These are phyloP conservation scores for Serranus cabrilla DNA, from an alignment of 2,797 vertebrate genomes.

Conservation along the genomic window DNA sequence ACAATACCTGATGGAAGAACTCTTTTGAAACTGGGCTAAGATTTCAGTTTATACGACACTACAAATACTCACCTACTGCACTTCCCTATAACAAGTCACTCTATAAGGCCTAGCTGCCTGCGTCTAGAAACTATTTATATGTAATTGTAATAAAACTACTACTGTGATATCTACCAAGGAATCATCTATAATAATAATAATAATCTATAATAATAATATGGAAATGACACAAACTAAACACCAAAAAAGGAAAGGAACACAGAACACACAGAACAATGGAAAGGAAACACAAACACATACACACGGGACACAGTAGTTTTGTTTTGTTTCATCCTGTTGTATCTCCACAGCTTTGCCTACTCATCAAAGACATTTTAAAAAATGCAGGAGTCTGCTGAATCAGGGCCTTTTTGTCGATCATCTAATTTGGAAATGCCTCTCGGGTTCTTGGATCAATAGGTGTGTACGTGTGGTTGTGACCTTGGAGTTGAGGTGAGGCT, in stretches of 20 bases:
- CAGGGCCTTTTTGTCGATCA: conserved; percentile 3
- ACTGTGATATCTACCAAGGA: background rate
- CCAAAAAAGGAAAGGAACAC: conserved; percentile 54
- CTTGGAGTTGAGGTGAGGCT: conserved; percentile 43
- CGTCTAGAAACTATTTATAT: background rate
- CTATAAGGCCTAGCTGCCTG: background rate
- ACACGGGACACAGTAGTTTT: conserved; percentile 58
- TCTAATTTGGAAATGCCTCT: conserved; percentile 48
- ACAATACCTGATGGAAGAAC: background rate
- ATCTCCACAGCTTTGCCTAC: conserved; percentile 5
- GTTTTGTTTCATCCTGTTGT: conserved; percentile 52
- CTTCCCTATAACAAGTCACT: background rate
- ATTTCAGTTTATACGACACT: background rate
- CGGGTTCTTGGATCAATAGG: conserved; percentile 62
- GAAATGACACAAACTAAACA: conserved; percentile 37
- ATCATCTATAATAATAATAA: background rate
- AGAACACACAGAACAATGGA: conserved; percentile 58
- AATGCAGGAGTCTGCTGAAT: conserved; percentile 57
- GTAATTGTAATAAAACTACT: background rate
- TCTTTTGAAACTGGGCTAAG: background rate
- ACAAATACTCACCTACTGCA: background rate
- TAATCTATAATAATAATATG: background rate
- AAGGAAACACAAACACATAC: conserved; percentile 70
- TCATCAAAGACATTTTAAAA: conserved; percentile 1
- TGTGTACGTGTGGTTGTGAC: conserved; percentile 32